phyloP scores from a whole-genome alignment of 2,113 vertebrate species.

The Himantopus leucocephalus region DNA sequence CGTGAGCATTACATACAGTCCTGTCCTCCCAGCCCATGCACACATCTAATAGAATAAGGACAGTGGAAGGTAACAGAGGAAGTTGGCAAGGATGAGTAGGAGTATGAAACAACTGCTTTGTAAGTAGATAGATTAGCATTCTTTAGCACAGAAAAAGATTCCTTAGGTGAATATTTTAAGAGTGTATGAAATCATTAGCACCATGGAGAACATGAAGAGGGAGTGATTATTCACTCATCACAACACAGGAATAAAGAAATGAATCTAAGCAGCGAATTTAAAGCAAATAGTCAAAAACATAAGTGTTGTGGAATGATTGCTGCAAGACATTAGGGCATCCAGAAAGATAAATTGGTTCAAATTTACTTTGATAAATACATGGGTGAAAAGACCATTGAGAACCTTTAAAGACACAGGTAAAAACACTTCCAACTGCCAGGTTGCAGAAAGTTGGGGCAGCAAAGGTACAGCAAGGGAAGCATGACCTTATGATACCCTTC shows the following conservation, averaged over 20 bases:
- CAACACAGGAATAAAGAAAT: background rate
- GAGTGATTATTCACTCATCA: background rate
- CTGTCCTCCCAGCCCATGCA: background rate
- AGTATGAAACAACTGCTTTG: background rate
- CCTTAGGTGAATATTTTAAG: background rate
- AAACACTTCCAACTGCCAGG: background rate
- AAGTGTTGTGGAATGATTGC: background rate
- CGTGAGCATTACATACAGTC: accelerated
- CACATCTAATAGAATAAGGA: background rate
- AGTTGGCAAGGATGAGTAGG: background rate
- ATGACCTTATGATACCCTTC: background rate
- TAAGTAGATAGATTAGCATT: background rate
- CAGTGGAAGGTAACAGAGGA: background rate
- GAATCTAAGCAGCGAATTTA: background rate
- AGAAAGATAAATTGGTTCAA: background rate
- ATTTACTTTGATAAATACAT: background rate
- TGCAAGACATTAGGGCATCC: background rate
- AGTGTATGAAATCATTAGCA: background rate
- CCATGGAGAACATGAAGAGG: background rate
- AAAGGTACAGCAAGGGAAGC: background rate
- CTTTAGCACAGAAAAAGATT: background rate
- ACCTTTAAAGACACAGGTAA: background rate
- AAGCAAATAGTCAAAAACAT: background rate
- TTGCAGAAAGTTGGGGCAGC: background rate
- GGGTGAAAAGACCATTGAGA: background rate